Evolutionary conservation across 2,113 vertebrate species (phyloP).

Genomic region (Rhabdornis inornatus): DNA sequence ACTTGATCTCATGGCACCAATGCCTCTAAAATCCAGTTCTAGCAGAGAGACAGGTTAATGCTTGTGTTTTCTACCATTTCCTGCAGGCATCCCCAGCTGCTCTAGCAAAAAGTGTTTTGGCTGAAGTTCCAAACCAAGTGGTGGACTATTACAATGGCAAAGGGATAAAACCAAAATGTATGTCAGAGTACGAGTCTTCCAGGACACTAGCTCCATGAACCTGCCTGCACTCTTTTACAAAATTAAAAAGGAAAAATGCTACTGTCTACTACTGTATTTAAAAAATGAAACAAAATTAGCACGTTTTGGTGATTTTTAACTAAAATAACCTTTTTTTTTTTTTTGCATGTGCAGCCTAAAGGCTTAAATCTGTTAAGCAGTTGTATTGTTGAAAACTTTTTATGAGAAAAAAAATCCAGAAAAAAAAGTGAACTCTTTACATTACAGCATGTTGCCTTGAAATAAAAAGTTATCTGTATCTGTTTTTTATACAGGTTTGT

Average conservation of each 20-base stretch:
- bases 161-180: slow-evolving; percentile 94
- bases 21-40: neutral
- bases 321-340: slow-evolving; percentile 73
- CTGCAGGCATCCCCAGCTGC: slow-evolving; percentile 93
- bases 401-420: slow-evolving; percentile 77
- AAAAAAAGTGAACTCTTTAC: slow-evolving; percentile 77
- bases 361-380: slow-evolving; percentile 76
- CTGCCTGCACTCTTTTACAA: slow-evolving; percentile 63
- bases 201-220: slow-evolving; percentile 88
- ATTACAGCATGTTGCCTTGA: slow-evolving; percentile 86
- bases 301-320: slow-evolving; percentile 84
- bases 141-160: slow-evolving; percentile 99
- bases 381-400: slow-evolving; percentile 81
- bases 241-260: slow-evolving; percentile 53
- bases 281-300: slow-evolving; percentile 72
- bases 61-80: slow-evolving; percentile 59
- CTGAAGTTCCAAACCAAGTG: slow-evolving; percentile 98
- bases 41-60: neutral
- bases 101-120: slow-evolving; percentile 93
- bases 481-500: slow-evolving; percentile 92
- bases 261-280: slow-evolving; percentile 64
- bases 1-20: neutral
- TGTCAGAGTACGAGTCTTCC: slow-evolving; percentile 90
- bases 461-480: slow-evolving; percentile 80
- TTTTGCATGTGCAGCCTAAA: slow-evolving; percentile 88